Evolutionary conservation across 1,140 invertebrate genomes (phyloP).

Genomic region (Cydia fagiglandana): DNA sequence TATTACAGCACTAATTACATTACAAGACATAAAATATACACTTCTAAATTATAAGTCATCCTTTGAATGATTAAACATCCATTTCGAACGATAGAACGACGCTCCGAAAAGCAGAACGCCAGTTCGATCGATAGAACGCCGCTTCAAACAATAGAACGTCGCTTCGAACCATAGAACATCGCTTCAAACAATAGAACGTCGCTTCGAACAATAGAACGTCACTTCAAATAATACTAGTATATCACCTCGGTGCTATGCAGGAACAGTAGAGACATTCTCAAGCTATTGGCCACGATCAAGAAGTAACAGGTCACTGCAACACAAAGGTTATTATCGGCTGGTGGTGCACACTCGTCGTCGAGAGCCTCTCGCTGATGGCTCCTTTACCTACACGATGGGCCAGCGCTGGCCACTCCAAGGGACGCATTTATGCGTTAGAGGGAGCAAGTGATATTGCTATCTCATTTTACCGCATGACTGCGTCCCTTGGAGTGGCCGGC

Average conservation of each 20-base stretch:
- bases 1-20: not conserved
- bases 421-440: no score
- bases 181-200: not conserved
- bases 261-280: slow-evolving; percentile 52
- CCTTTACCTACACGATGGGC: no score
- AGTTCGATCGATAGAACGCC: not conserved
- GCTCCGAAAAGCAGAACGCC: not conserved
- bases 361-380: no score
- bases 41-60: not conserved
- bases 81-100: no score
- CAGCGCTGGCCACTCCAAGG: no score
- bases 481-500: no score
- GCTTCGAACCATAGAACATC: not conserved
- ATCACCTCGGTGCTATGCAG: slow-evolving; percentile 36
- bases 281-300: slow-evolving; percentile 58
- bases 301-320: slow-evolving; percentile 59
- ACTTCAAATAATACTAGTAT: not conserved
- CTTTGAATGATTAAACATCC: no score
- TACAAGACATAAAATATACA: not conserved
- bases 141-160: not conserved
- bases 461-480: no score
- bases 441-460: no score
- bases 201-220: not conserved
- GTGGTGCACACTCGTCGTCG: no score
- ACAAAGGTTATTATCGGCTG: slow-evolving; percentile 27